Percentiles rank a stretch among this genome's conserved stretches.
Conservation (phyloP, 2,797 vertebrate species). For the Morelia viridis region DNA sequence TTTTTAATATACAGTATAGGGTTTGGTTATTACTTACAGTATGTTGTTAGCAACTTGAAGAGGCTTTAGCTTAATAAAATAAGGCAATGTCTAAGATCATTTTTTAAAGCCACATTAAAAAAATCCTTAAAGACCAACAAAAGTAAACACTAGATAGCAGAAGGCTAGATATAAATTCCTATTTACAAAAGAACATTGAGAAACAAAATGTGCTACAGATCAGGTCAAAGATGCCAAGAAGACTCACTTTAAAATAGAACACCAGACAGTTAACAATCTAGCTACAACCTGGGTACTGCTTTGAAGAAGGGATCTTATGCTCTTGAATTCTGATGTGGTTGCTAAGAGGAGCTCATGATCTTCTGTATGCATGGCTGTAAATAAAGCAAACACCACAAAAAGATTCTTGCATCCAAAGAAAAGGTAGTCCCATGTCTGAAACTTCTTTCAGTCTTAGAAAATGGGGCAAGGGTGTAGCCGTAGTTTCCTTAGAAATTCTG, state of each 20-base stretch:
- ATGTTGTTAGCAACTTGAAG: too few relatives aligned
- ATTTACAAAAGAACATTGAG: constrained; percentile 46
- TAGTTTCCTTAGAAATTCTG: constrained; percentile 2
- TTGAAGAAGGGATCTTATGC: neutral
- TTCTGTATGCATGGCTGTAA: neutral
- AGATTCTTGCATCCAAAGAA: neutral
- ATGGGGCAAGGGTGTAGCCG: neutral
- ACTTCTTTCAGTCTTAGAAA: neutral
- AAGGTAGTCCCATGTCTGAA: neutral
- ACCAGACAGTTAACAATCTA: constrained; percentile 23
- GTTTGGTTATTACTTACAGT: too few relatives aligned
- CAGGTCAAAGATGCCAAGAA: constrained; percentile 16
- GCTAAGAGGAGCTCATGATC: neutral
- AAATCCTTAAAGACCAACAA: constrained; percentile 29
- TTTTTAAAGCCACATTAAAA: constrained; percentile 6
- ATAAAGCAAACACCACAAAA: neutral
- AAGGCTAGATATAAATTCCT: constrained; percentile 50
- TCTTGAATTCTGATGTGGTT: neutral
- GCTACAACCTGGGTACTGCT: neutral
- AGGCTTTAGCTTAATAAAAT: too few relatives aligned
- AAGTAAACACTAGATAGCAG: constrained; percentile 18
- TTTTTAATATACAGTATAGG: too few relatives aligned
- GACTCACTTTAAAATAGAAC: neutral
- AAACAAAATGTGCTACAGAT: constrained; percentile 33
- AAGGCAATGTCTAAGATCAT: too few relatives aligned